A percentile compares a stretch with the other conserved stretches of the same genome.
Conservation (phyloP, 2,113 vertebrate genomes). For the Antidorcas marsupialis region DNA sequence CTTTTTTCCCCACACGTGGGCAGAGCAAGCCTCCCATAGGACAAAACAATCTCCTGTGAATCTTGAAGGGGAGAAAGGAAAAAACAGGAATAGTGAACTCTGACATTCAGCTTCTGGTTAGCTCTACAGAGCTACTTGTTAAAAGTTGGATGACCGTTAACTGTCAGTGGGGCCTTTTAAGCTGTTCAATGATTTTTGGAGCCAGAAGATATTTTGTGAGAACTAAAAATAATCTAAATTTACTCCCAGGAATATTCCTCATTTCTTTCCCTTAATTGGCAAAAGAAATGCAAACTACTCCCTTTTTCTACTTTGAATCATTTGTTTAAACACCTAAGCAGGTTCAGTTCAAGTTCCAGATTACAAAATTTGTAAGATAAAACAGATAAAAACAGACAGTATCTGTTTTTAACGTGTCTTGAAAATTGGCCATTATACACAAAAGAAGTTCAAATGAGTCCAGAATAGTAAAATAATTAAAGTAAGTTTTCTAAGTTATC, state of each 20-base stretch:
- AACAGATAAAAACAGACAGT: not conserved
- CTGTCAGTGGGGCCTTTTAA: not conserved
- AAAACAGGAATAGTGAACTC: not conserved
- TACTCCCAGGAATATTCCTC: not conserved
- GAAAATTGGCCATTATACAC: conserved; percentile 1
- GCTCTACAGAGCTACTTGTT: not conserved
- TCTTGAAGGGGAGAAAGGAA: not conserved
- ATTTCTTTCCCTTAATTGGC: not conserved
- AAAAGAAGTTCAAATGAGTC: not conserved
- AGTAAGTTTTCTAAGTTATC: not conserved
- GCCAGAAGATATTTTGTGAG: not conserved
- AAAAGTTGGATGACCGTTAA: not conserved
- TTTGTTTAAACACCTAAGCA: not conserved
- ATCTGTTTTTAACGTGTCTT: not conserved
- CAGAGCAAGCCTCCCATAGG: conserved; percentile 29
- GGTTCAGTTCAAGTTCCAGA: not conserved
- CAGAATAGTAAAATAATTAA: conserved; percentile 11
- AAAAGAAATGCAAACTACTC: conserved; percentile 37
- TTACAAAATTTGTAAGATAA: not conserved
- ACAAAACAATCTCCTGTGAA: conserved; percentile 28
- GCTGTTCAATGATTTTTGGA: not conserved
- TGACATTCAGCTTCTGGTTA: not conserved
- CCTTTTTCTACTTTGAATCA: not conserved
- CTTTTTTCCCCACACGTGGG: not conserved
- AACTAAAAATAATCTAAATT: not conserved